Percentiles rank a stretch among this genome's conserved stretches.
These are phyloP conservation scores for Pristiophorus japonicus DNA, from an alignment of 2,113 vertebrate species.

Conservation along the genomic window DNA sequence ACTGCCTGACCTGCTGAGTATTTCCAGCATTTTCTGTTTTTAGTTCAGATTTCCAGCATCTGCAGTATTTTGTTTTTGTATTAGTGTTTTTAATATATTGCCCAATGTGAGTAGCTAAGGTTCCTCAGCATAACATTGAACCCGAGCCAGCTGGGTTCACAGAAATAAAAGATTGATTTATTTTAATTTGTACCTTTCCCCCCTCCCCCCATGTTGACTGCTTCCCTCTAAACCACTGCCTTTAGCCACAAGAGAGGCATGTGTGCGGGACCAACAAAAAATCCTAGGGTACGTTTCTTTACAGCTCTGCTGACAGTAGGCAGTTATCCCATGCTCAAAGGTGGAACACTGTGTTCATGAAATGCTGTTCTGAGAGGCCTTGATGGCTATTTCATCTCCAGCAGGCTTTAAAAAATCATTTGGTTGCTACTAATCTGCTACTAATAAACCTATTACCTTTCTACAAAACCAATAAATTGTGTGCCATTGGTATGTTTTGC, in stretches of 20 bases:
- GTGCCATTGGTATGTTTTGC: no score
- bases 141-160: background rate
- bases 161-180: background rate
- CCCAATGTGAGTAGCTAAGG: background rate
- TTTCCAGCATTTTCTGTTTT: no score
- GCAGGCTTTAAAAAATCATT: background rate
- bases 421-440: background rate
- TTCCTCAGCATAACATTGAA: background rate
- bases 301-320: background rate
- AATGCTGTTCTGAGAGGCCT: background rate
- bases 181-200: background rate
- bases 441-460: background rate
- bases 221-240: background rate
- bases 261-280: background rate
- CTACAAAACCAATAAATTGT: background rate
- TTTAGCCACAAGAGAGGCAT: background rate
- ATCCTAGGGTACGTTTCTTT: background rate
- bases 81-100: background rate
- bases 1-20: no score
- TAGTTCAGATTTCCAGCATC: no score
- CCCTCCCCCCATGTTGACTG: background rate
- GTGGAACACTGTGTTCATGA: background rate
- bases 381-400: background rate
- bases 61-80: no score
- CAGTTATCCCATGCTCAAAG: background rate